Percentiles rank a stretch among this genome's conserved stretches.
Evolutionary conservation across 2,888 invertebrate species (phyloP).

Genomic region (Hydroisotoma schaefferi): DNA sequence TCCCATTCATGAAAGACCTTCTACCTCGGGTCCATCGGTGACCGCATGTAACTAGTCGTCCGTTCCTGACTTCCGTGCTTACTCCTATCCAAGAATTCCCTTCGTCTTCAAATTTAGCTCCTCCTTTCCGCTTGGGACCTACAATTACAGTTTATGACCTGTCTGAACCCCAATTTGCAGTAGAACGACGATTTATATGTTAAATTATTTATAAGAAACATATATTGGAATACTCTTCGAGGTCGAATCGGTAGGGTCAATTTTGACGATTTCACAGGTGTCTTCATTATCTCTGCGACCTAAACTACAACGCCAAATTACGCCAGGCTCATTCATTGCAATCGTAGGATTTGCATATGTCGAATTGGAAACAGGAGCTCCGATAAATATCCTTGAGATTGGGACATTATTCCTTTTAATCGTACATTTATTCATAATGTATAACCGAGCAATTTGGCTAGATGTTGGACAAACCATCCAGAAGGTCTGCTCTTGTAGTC

Average conservation of each 20-base stretch:
- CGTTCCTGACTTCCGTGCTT: not conserved
- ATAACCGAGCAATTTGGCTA: too few species aligned
- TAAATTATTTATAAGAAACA: not conserved
- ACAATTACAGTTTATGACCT: not conserved
- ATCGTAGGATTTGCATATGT: not conserved
- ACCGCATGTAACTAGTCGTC: slow-evolving; percentile 26
- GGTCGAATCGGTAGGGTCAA: slow-evolving; percentile 17
- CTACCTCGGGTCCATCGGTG: slow-evolving; percentile 20
- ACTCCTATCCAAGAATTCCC: slow-evolving; percentile 4
- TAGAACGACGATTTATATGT: not conserved
- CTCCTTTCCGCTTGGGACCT: not conserved
- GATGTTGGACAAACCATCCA: slow-evolving; percentile 5
- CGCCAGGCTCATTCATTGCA: slow-evolving; percentile 15
- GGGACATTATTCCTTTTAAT: too few species aligned
- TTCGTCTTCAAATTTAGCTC: not conserved
- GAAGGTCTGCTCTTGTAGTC: not conserved
- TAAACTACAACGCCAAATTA: slow-evolving; percentile 30
- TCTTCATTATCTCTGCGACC: slow-evolving; percentile 7
- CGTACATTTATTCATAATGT: too few species aligned
- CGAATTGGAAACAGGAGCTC: slow-evolving; percentile 27
- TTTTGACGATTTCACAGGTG: slow-evolving; percentile 24
- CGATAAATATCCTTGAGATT: slow-evolving; percentile 29
- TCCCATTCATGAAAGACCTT: slow-evolving; percentile 21
- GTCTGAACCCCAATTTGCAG: not conserved
- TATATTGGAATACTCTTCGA: not conserved